Evolutionary conservation across 2,888 invertebrate genomes (phyloP), one percentile per base, ranked within the genome.

Genomic region (Standfussiana lucernea): DNA sequence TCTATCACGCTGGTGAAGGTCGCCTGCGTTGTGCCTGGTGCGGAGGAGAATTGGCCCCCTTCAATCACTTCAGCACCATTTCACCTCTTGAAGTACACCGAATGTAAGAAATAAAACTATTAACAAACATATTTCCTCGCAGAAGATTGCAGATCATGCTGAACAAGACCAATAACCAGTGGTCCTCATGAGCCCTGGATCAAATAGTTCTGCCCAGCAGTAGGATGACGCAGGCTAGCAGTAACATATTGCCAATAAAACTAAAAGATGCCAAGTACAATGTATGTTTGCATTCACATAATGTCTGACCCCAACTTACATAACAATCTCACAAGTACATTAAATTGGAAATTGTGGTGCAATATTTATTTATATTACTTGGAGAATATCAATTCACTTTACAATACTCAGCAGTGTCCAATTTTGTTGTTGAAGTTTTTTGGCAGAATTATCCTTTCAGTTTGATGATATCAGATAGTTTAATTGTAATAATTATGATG

Each of bases 1-100:
- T 99, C 93, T 99, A 98, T 93, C 99, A 98, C 91, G 96, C 98
- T 5, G 97, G 98, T 82, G 97, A 97, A 59, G 97, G 97, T 0
- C 89, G 93, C 91, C 98, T 99, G 0, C 97, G 98, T 82, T 99
- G 99, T 93, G 98, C 98, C 1, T 99, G 98, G 97, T 99, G 99
- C 89, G 97, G 97, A 62, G 98, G 98, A 3, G 97, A 97, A 81
- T 95, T 98, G 59, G 96, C 97, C 15, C 93, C 94, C 0, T 95
- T 94, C 72, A 98, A 98, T 97, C 97, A 97, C 90, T 94, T 95
- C n/a, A 98, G 97, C 3, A 90, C 94, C 7, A 88, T 98, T 97
- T 92, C 97, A 88, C 98, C 98, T 0, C 96, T 97, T 81, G 95
- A 95, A 86, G 98, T 98, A 86, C 98, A 98, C 90, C 96, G 97